A percentile compares a stretch with the other conserved stretches of the same genome.
phyloP scores from a whole-genome alignment of 2,113 vertebrate genomes.

The Scolopax mira region DNA sequence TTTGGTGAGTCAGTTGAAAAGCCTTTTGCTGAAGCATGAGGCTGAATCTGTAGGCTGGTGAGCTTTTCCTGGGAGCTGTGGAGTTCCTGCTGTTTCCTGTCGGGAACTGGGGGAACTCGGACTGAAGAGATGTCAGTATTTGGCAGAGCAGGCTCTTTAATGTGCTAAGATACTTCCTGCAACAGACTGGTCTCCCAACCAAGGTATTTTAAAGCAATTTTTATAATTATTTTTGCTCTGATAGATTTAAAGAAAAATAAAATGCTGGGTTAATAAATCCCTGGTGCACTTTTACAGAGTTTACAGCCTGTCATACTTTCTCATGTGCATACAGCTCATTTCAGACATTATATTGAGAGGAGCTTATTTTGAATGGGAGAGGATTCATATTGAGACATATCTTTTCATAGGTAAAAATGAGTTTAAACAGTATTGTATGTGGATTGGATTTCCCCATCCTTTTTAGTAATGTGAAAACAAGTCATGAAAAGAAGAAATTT shows the following conservation, averaged over 20 bases:
- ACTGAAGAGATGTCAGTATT: neutral
- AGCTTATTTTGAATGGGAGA: neutral
- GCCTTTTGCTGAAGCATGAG: neutral
- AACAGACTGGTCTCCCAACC: constrained; percentile 42
- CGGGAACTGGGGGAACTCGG: neutral
- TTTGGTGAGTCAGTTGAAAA: neutral
- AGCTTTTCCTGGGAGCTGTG: neutral
- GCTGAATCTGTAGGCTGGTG: neutral
- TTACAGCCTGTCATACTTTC: neutral
- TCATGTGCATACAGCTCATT: neutral
- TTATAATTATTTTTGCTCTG: neutral
- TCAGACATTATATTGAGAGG: neutral
- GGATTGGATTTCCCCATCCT: neutral
- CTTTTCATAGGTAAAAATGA: neutral
- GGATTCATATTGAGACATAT: neutral
- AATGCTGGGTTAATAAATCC: neutral
- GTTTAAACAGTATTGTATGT: neutral
- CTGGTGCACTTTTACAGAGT: neutral
- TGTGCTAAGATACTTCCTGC: neutral
- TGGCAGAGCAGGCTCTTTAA: constrained; percentile 4
- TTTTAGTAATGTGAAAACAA: neutral
- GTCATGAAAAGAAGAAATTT: neutral
- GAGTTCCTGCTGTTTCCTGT: neutral
- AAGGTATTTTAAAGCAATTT: neutral
- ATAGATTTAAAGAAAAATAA: neutral